Base-by-base conservation (phyloP, 1,140 invertebrate species). In the Augochlora pura region DNA sequence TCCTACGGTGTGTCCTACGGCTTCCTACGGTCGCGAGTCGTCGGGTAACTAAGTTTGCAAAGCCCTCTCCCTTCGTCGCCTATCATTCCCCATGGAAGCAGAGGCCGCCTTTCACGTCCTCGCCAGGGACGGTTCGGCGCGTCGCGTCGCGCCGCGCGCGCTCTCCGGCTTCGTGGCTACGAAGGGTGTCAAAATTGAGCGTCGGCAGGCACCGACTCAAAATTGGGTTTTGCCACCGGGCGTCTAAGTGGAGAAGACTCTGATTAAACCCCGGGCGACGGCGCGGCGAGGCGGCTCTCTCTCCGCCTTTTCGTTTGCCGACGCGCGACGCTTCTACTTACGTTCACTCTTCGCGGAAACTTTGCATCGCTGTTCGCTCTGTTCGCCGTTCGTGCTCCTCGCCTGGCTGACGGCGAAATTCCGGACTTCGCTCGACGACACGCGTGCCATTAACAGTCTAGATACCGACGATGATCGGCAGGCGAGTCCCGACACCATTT, bases 161-260 rank as follows among this genome's bases (percentile, higher is more conserved):
- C 54, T 67, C 49, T 60, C 77, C 70, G 85, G 80, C 87, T 88
- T 90, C 82, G 85, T 82, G 90, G 84, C 89, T 90, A 86, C 82
- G 84, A 85, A 87, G 89, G 91, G 92, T 90, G 91, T 92, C 91
- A 92, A 93, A 93, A 92, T 92, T 91, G 90, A 90, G 89, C 88
- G 88, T 88, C 91, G 84, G 84, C 87, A 87, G 88, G 84, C 86
- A 80, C 81, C 79, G 85, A 88, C 84, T 92, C 91, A 91, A 92
- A 93, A 93, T 93, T 91, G 91, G 93, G 91, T 93, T 93, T 93
- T 91, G 86, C 88, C 77, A 74, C 80, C 46, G 77, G 83, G 83
- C 71, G 83, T 80, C 87, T 91, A 91, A 91, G 90, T 90, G 88
- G 82, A 89, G 88, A 87, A 90, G 90, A 91, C 87, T 91, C 90